A percentile compares a stretch with the other conserved stretches of the same genome.
phyloP scores from a whole-genome alignment of 2,113 vertebrate species.

The Pagrus major region DNA sequence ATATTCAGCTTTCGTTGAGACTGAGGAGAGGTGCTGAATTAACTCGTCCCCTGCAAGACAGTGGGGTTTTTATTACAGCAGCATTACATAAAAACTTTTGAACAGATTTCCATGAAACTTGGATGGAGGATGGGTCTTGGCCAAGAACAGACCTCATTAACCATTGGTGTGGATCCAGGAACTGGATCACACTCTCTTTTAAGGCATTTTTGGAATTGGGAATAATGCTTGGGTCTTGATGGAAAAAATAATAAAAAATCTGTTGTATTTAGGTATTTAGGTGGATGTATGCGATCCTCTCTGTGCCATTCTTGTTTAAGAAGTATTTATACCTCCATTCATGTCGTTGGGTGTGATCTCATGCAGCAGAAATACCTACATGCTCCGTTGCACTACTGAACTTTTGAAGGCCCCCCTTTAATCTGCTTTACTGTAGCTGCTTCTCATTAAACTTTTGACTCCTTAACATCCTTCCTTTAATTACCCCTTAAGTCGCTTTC shows the following conservation, averaged over 20 bases:
- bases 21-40: neutral
- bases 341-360: neutral
- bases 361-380: neutral
- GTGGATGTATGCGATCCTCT: too few species aligned
- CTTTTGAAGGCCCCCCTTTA: conserved; percentile 6
- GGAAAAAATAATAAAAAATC: too few species aligned
- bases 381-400: neutral
- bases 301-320: too few species aligned
- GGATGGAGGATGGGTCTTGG: too few species aligned
- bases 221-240: too few species aligned
- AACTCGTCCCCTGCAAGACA: neutral
- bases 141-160: too few species aligned
- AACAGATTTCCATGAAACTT: too few species aligned
- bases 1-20: neutral
- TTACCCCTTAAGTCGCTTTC: neutral
- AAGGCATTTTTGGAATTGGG: too few species aligned
- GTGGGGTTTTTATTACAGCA: neutral
- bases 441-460: conserved; percentile 8
- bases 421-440: conserved; percentile 10
- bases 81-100: too few species aligned
- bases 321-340: neutral
- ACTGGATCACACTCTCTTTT: too few species aligned
- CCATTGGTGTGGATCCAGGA: too few species aligned
- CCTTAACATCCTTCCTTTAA: neutral
- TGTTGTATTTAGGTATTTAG: too few species aligned